Conservation (phyloP, 1,140 invertebrate species). For the Helicoverpa armigera region DNA sequence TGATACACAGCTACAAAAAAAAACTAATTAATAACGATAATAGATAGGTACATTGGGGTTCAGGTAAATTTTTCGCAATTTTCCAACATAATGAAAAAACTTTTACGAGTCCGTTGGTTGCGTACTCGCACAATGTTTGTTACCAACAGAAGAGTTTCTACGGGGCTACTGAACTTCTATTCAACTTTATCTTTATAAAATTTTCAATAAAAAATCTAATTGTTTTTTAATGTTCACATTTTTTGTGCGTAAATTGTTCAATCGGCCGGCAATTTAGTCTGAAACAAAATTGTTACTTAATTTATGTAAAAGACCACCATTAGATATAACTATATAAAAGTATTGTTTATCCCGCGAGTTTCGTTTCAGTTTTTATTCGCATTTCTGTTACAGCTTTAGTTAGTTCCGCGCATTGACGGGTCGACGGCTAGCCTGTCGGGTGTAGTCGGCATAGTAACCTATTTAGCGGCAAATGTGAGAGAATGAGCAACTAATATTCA, state of each 20-base stretch:
- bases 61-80: conserved; percentile 18
- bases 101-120: not conserved
- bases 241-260: not conserved
- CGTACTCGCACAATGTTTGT: conserved; percentile 26
- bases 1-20: not conserved
- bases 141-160: conserved; percentile 27
- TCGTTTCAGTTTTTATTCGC: not conserved
- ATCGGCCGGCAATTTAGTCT: not conserved
- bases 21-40: conserved; percentile 4
- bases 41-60: not conserved
- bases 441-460: conserved; percentile 12
- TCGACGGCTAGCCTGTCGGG: not conserved
- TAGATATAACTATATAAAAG: too few relatives aligned
- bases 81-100: conserved; percentile 25
- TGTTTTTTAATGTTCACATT: conserved; percentile 11
- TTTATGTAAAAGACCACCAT: too few relatives aligned
- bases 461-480: conserved; percentile 13
- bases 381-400: conserved; percentile 4
- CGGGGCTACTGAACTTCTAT: conserved; percentile 1
- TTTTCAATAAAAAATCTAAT: not conserved
- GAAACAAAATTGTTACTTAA: not conserved
- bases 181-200: conserved; percentile 22
- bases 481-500: conserved; percentile 21
- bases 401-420: conserved; percentile 4
- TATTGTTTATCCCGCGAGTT: not conserved